Evolutionary conservation across 2,113 vertebrate genomes (phyloP).

Genomic region (Sclerurus mexicanus): DNA sequence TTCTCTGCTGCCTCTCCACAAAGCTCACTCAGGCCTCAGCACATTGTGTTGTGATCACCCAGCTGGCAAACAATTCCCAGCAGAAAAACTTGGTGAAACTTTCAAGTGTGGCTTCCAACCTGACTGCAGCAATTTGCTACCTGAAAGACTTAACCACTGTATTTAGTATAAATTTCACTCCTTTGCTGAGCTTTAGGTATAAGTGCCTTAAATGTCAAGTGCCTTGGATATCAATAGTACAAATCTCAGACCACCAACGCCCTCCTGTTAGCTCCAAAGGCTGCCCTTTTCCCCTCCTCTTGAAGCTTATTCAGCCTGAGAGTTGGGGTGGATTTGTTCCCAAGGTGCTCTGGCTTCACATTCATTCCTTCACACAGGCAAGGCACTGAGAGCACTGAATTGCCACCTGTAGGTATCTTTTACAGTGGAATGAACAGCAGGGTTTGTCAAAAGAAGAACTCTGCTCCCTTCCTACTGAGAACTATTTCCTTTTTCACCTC

Average conservation of each 20-base stretch:
- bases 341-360: background rate
- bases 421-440: background rate
- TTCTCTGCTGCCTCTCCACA: background rate
- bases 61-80: background rate
- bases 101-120: background rate
- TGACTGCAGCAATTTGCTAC: background rate
- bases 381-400: background rate
- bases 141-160: background rate
- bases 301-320: background rate
- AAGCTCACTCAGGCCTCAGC: background rate
- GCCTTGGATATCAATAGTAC: background rate
- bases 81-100: background rate
- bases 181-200: background rate
- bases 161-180: background rate
- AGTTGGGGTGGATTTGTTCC: background rate
- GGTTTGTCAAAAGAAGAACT: slow-evolving; percentile 17
- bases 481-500: background rate
- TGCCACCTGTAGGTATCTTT: background rate
- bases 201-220: background rate
- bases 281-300: background rate
- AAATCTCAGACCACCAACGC: background rate
- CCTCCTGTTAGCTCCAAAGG: background rate
- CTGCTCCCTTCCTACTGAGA: background rate
- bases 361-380: background rate
- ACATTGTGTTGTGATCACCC: background rate